These are phyloP conservation scores for Entelurus aequoreus DNA, from an alignment of 2,113 vertebrate genomes.

Conservation along the genomic window DNA sequence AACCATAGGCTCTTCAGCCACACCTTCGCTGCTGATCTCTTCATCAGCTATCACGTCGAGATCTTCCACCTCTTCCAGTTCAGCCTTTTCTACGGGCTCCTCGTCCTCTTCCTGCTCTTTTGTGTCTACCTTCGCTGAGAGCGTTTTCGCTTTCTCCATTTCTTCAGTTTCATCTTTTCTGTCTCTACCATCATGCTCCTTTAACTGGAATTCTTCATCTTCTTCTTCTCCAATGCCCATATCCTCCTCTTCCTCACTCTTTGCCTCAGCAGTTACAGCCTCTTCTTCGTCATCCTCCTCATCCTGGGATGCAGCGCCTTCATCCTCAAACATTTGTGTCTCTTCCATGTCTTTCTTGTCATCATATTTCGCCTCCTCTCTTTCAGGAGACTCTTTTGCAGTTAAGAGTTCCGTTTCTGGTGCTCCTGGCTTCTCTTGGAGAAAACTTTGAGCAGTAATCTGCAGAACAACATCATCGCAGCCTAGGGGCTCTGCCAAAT, in stretches of 20 bases:
- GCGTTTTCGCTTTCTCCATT: constrained; percentile 68
- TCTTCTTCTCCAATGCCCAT: constrained; percentile 71
- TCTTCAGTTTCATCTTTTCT: constrained; percentile 76
- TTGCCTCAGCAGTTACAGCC: constrained; percentile 33
- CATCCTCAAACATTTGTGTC: constrained; percentile 68
- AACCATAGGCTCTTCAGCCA: constrained; percentile 45
- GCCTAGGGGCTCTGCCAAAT: constrained; percentile 37
- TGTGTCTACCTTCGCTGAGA: constrained; percentile 38
- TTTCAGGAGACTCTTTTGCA: constrained; percentile 47
- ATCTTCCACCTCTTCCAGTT: constrained; percentile 87
- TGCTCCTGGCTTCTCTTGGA: constrained; percentile 36
- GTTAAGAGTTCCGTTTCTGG: constrained; percentile 29
- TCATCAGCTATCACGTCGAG: constrained; percentile 72
- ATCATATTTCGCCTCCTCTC: constrained; percentile 48
- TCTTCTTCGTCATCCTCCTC: constrained; percentile 61
- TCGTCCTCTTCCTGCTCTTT: constrained; percentile 70
- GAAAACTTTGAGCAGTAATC: constrained; percentile 30
- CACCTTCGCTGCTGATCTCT: constrained; percentile 61
- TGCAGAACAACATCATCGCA: constrained; percentile 23
- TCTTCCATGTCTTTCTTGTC: constrained; percentile 49
- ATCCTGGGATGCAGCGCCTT: constrained; percentile 66
- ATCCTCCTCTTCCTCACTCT: constrained; percentile 54
- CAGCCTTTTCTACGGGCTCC: constrained; percentile 83
- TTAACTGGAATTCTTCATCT: constrained; percentile 62
- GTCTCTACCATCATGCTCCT: constrained; percentile 68